Evolutionary conservation across 2,113 vertebrate genomes (phyloP).

Genomic region (Phalacrocorax carbo): DNA sequence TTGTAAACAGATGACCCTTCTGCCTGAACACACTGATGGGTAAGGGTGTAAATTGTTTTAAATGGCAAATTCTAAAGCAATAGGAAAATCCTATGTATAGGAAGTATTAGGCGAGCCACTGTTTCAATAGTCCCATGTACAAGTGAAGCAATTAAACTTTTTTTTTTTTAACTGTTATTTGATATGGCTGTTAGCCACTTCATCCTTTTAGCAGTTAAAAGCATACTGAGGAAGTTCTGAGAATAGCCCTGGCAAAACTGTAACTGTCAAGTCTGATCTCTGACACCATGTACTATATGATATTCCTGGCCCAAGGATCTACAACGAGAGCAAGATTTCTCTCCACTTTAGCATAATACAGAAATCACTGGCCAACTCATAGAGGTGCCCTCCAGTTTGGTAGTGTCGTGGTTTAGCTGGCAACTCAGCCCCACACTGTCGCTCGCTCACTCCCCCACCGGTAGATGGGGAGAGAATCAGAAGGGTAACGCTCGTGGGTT

Average conservation of each 20-base stretch:
- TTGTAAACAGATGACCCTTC: background rate
- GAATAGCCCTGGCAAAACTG: background rate
- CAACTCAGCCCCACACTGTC: too few species aligned
- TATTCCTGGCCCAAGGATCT: background rate
- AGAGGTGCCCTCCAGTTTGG: background rate
- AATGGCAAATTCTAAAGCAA: too few species aligned
- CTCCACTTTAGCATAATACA: fast-evolving
- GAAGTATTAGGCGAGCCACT: background rate
- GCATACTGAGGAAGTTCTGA: background rate
- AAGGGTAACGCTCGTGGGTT: too few species aligned
- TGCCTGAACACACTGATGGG: background rate
- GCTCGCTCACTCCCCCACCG: too few species aligned
- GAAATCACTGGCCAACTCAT: background rate
- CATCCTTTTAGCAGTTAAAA: background rate
- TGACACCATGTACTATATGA: background rate
- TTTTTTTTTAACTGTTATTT: background rate
- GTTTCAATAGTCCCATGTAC: background rate
- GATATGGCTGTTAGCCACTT: background rate
- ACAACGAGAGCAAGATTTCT: background rate
- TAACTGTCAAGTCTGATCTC: background rate
- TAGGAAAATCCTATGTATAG: background rate
- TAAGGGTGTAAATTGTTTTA: too few species aligned
- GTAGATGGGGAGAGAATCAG: too few species aligned
- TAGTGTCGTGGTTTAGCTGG: too few species aligned
- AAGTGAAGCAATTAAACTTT: background rate